Base-by-base conservation (phyloP, 2,797 vertebrate species). In the Cynopterus sphinx region DNA sequence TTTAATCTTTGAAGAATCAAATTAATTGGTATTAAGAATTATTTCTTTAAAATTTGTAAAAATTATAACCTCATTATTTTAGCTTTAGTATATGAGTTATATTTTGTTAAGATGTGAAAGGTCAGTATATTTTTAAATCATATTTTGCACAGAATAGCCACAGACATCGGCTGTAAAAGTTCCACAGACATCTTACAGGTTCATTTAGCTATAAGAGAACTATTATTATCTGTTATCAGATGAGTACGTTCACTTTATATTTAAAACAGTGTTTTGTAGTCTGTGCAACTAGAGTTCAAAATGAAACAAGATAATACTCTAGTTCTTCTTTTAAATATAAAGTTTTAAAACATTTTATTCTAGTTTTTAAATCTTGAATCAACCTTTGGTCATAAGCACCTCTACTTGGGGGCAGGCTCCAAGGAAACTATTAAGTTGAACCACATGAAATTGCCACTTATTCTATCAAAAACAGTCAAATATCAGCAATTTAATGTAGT, bases 41-140 rank as follows among this genome's bases (percentile, higher is more conserved):
- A 9, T 93, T 84, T 74, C 83, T 96, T 90, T 9, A 89, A 90
- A 94, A 86, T 19, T n/a, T 57, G 9, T 57, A 59, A 83, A 85
- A 94, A 33, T 39, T 97, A 36, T 61, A 73, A 39, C 17, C 46
- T 84, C 31, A 12, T 90, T 41, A 51, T 86, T 95, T 84, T 53
- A 78, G 43, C 74, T 95, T 4, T 82, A 49, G 61, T 92, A 85
- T 95, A 24, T 89, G 71, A 92, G 24, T n/a, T 86, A 19, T 36
- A 57, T 81, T 68, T 74, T 79, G 33, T 43, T 75, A 68, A 68
- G 33, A 88, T 33, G 15, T 70, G 33, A 86, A 83, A 91, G 39
- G 1, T 74, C 21, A n/a, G 2, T 87, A 11, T 55, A 85, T 81
- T 96, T 96, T 88, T 74, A 91, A 89, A 73, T 59, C 22, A 43